These are phyloP conservation scores for Nomada ruficornis DNA, from an alignment of 2,888 invertebrate species.

Conservation along the genomic window DNA sequence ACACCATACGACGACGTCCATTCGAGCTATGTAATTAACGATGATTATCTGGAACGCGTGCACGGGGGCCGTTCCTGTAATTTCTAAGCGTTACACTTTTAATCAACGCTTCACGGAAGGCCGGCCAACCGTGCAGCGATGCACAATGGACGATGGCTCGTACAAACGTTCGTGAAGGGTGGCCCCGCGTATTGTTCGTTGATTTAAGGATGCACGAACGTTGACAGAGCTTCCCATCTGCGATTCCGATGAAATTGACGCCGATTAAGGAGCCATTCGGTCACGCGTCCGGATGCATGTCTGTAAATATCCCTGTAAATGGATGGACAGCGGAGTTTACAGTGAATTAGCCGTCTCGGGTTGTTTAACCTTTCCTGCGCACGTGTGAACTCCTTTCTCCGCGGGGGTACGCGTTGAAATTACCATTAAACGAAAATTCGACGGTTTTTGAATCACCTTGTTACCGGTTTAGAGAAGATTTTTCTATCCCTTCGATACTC, in stretches of 20 bases:
- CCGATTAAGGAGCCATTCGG: conserved; percentile 62
- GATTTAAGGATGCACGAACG: conserved; percentile 67
- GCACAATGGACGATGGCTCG: conserved; percentile 67
- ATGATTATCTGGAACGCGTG: conserved; percentile 47
- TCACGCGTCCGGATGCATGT: conserved; percentile 9
- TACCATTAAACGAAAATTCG: too few relatives aligned
- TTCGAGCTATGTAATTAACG: conserved; percentile 61
- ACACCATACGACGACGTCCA: neutral
- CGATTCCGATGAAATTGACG: conserved; percentile 64
- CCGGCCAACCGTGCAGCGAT: conserved; percentile 64
- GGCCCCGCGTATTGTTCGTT: conserved; percentile 63
- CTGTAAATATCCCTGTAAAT: conserved; percentile 45
- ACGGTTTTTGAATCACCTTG: too few relatives aligned
- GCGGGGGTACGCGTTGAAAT: neutral
- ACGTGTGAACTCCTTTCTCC: neutral
- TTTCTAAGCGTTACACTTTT: conserved; percentile 76
- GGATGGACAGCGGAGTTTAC: conserved; percentile 30
- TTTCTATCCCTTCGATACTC: neutral
- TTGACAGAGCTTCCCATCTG: conserved; percentile 69
- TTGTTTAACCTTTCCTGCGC: conserved; percentile 28
- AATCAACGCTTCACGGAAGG: conserved; percentile 73
- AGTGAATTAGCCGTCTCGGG: conserved; percentile 55
- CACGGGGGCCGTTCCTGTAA: conserved; percentile 46
- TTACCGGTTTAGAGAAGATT: neutral
- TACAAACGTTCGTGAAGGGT: conserved; percentile 54